Base-by-base conservation (phyloP, 2,888 invertebrate genomes). In the Volucella bombylans region DNA sequence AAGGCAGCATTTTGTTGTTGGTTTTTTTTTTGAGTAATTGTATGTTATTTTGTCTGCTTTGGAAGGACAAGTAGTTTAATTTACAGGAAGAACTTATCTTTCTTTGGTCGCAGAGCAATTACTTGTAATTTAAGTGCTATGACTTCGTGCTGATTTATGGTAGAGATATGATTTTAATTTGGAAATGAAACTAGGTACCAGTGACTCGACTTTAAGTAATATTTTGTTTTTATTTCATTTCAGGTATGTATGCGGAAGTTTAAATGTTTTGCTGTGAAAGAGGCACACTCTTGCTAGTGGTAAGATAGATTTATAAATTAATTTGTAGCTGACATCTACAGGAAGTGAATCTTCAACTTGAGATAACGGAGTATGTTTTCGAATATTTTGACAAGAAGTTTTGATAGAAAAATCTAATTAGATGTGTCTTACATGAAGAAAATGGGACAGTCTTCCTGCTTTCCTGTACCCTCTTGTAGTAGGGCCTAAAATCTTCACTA, bases 1-100 rank as follows among this genome's bases (percentile, higher is more conserved):
- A 15, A 14, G 31, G 31, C 31, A 31, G 8, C 15, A 9, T 50
- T 4, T 50, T 50, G n/a, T 50, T 15, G 8, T 55, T 15, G 15
- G 38, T 55, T 12, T 31, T 12, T 23, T 38, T 45, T 45, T 43
- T 59, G 11, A 49, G 54, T 76, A 76, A 76, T 76, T 76, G 76
- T 38, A 76, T 50, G 76, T 43, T 61, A 23, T 68, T 50, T 45
- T 47, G 68, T 45, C 43, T 68, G 12, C 61, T 45, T 45, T 61
- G 61, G 61, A 76, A 76, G 68, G 67, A 39, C 4, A 59, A 41
- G 15, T 55, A 10, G 55, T 47, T 54, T 23, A 47, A 73, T 55
- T 73, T 65, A 49, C 64, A 55, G 64, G 39, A 47, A 18, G 49
- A 59, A 49, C 9, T 50, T 50, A 61, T 59, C 50, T 49, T 54